Percentiles rank a stretch among this genome's conserved stretches.
phyloP scores from a whole-genome alignment of 2,888 invertebrate genomes.

The Heliconius aoede region DNA sequence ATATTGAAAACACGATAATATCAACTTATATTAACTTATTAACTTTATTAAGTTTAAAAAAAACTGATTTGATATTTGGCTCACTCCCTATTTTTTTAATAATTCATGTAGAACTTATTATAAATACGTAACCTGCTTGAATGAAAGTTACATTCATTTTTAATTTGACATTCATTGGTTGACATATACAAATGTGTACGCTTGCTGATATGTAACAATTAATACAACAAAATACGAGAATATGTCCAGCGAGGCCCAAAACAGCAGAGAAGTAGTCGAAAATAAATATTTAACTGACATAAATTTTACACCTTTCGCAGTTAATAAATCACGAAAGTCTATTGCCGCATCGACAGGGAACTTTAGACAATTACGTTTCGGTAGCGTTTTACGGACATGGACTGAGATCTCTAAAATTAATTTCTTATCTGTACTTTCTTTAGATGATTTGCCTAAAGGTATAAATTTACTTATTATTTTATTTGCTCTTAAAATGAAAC shows the following conservation, averaged over 20 bases:
- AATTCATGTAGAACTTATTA: no score
- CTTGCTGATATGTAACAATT: background rate
- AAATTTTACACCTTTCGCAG: background rate
- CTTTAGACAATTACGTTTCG: slow-evolving; percentile 51
- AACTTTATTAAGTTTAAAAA: no score
- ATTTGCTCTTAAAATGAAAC: background rate
- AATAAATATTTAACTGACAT: no score
- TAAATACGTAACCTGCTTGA: no score
- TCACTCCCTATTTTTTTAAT: no score
- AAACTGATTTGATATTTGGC: no score
- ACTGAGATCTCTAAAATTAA: slow-evolving; percentile 66
- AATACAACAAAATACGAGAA: background rate
- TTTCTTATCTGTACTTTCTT: slow-evolving; percentile 55
- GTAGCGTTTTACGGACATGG: slow-evolving; percentile 58
- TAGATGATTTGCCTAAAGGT: slow-evolving; percentile 56
- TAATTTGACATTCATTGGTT: no score
- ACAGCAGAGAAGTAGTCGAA: background rate
- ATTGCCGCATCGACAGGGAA: slow-evolving; percentile 34
- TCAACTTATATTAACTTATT: no score
- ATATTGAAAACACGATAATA: no score
- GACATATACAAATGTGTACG: no score
- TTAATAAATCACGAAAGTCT: slow-evolving; percentile 30
- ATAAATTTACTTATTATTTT: background rate
- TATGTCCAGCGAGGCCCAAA: slow-evolving; percentile 1
- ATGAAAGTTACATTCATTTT: no score